Base-by-base conservation (phyloP, 2,888 invertebrate species). In the Eilema caniola region DNA sequence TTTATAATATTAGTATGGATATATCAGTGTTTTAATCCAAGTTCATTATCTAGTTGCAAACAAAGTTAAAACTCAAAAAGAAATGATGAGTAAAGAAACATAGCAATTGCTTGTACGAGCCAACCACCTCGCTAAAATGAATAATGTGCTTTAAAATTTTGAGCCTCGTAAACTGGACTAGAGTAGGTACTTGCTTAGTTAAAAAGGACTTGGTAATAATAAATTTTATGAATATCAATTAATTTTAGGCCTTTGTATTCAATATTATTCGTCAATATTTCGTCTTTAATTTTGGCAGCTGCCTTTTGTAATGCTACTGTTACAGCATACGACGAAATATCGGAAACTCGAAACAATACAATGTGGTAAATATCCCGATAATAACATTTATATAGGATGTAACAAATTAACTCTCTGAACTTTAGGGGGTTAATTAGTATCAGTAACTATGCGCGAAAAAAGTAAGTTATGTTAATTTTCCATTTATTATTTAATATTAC, bases 121-220 rank as follows among this genome's bases (percentile, higher is more conserved):
- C 41, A 80, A 71, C 71, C 71, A 24, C 59, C 2, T 41, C 47
- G 69, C 70, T 71, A 64, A 73, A 81, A 78, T 79, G 74, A 80
- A 78, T 81, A 80, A 77, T 76, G 72, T 73, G 65, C 77, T 71
- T 76, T 59, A 70, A 77, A n/a, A 82, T 69, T 78, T 78, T 72
- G 23, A 66, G 59, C 16, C 23, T 72, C 63, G 33, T 31, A 28
- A 63, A 71, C 69, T 64, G 67, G 24, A 60, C 59, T 23, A 60
- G 14, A 31, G 61, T 65, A 68, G n/a, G 53, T n/a, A 53, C 67
- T 76, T 72, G 65, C 62, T 61, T 63, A 68, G 31, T 73, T 76
- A 73, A 59, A 64, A 73, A 56, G 56, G 31, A 33, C 71, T 28
- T 59, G 16, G 25, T 24, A 47, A 65, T 60, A 28, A 67, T 56